phyloP scores from a whole-genome alignment of 2,113 vertebrate species.

The Morone chrysops region DNA sequence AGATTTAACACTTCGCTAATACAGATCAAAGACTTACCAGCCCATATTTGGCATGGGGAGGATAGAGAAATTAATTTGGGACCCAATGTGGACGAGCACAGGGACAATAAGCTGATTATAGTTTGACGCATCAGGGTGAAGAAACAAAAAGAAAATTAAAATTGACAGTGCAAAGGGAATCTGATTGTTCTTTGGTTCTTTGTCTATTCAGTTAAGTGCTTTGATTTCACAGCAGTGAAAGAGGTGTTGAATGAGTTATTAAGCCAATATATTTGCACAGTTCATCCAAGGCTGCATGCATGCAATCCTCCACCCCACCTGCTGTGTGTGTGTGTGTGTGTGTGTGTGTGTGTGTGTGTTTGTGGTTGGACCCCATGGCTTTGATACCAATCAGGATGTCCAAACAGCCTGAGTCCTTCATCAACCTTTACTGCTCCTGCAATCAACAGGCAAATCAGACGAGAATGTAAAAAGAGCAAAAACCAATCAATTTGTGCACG shows the following conservation, averaged over 20 bases:
- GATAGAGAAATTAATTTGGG: slow-evolving; percentile 38
- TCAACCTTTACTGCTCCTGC: slow-evolving; percentile 38
- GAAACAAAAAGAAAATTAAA: slow-evolving; percentile 12
- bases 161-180: not conserved
- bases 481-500: slow-evolving; percentile 19
- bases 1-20: slow-evolving; percentile 60
- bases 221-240: slow-evolving; percentile 17
- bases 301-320: not conserved
- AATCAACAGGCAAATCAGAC: slow-evolving; percentile 54
- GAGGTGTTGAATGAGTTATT: slow-evolving; percentile 19
- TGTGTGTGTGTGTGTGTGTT: slow-evolving; percentile 34
- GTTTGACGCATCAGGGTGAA: not conserved
- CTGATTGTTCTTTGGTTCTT: slow-evolving; percentile 3
- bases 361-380: slow-evolving; percentile 11
- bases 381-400: slow-evolving; percentile 52
- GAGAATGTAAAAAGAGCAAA: not conserved
- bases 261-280: not conserved
- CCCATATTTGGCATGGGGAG: slow-evolving; percentile 31
- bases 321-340: slow-evolving; percentile 30
- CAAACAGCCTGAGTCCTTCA: slow-evolving; percentile 33
- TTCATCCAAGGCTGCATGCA: not conserved
- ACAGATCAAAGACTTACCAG: slow-evolving; percentile 68
- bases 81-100: slow-evolving; percentile 1
- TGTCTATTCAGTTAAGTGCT: not conserved
- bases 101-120: slow-evolving; percentile 20